Base-by-base conservation (phyloP, 2,113 vertebrate genomes). In the Archocentrus centrarchus region DNA sequence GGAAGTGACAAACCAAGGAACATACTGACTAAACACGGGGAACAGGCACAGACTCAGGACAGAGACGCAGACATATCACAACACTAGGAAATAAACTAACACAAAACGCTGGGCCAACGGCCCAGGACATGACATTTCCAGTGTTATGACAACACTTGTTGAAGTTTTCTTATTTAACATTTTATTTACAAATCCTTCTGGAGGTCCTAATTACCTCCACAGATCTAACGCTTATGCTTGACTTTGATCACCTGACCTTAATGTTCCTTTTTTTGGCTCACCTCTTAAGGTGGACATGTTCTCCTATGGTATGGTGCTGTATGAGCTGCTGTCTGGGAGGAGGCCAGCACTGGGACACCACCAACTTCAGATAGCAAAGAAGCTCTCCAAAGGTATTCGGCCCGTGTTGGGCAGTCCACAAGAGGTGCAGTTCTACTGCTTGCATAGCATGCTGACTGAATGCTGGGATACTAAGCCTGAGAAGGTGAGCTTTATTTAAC, bases 401-500 rank as follows among this genome's bases (percentile, higher is more conserved):
- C 98, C 98, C 0, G 61, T 90, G 0, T 96, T 99, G 27, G 98
- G 97, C 27, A 93, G 92, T 70, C 96, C 96, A 0, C 96, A 98
- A 81, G 97, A 99, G 81, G 98, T 99, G 27, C 97, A 99, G 93
- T 98, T 98, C 77, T 93, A 89, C 39, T 95, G 96, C 20, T 95
- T 99, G 39, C 98, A 99, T 82, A 94, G 87, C 0, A 93, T 99
- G 53, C 97, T 99, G 97, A 94, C 94, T 64, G 96, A 98, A 50
- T 99, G 98, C 88, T 99, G 98, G 98, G 97, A 99, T 94, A 99
- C 97, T 1, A 98, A 98, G 82, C 98, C 98, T 0, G 98, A 99
- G 92, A 98, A 98, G 97, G 98, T 99, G 94, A 84, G 8, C 44
- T 32, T 27, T 20, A 27, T 27, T 27, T 27, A 27, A 27, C 27